phyloP scores from a whole-genome alignment of 2,113 vertebrate species.

The Phalacrocorax aristotelis region DNA sequence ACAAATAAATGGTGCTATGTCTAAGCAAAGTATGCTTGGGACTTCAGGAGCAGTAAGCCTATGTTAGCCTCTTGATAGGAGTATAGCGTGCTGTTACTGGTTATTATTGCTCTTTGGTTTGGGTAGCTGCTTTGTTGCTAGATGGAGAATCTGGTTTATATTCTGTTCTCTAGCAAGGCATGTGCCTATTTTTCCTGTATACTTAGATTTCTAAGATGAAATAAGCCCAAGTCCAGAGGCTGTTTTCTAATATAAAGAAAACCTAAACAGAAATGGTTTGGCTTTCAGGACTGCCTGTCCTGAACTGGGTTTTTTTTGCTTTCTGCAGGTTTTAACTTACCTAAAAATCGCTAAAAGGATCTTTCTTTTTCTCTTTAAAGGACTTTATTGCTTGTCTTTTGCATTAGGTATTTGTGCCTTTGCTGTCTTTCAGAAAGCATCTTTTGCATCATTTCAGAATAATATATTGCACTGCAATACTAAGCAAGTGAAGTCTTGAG shows the following conservation, averaged over 20 bases:
- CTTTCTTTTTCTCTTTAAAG: background rate
- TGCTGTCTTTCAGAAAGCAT: background rate
- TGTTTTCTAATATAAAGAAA: background rate
- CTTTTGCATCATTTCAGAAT: background rate
- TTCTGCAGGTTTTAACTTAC: background rate
- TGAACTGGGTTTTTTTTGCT: background rate
- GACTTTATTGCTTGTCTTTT: background rate
- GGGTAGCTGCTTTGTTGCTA: background rate
- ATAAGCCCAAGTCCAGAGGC: background rate
- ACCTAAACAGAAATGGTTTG: background rate
- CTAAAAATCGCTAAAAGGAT: background rate
- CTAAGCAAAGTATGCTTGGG: background rate
- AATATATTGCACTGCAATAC: background rate
- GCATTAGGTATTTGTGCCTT: background rate
- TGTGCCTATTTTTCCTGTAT: background rate
- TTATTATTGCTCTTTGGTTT: background rate
- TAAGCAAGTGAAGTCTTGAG: background rate
- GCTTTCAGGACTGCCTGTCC: background rate
- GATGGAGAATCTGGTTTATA: background rate
- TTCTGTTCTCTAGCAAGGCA: background rate
- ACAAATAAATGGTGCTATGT: background rate
- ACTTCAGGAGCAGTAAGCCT: background rate
- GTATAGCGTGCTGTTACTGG: background rate
- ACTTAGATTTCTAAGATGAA: background rate
- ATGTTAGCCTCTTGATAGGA: background rate